phyloP scores from a whole-genome alignment of 2,113 vertebrate genomes.

The Tragelaphus scriptus region DNA sequence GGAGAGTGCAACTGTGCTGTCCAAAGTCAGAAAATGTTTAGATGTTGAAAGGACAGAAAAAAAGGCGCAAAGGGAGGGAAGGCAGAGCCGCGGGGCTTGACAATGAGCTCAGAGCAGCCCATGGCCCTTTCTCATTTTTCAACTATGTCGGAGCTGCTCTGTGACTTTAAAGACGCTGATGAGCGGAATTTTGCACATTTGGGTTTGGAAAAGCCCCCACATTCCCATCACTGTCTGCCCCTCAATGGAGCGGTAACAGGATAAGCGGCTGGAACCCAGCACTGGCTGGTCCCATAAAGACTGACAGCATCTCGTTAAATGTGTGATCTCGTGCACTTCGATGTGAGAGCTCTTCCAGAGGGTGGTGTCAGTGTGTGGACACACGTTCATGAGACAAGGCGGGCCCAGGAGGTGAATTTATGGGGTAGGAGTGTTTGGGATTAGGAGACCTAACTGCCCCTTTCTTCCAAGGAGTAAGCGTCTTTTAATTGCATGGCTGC shows the following conservation, averaged over 20 bases:
- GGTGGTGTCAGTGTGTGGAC: slow-evolving; percentile 35
- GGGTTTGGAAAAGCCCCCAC: neutral
- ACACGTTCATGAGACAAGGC: slow-evolving; percentile 22
- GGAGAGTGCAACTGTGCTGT: neutral
- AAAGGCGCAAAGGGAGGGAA: neutral
- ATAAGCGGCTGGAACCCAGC: slow-evolving; percentile 30
- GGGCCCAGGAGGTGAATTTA: slow-evolving; percentile 21
- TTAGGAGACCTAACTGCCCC: neutral
- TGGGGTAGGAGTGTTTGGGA: slow-evolving; percentile 1
- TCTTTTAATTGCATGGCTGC: too few relatives aligned
- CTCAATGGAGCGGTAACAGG: slow-evolving; percentile 67
- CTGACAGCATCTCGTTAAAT: slow-evolving; percentile 70
- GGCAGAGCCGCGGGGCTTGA: neutral
- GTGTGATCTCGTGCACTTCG: slow-evolving; percentile 54
- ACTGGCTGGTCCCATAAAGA: slow-evolving; percentile 73
- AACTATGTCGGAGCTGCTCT: neutral
- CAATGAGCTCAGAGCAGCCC: neutral
- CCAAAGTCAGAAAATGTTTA: neutral
- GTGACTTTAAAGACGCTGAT: slow-evolving; percentile 37
- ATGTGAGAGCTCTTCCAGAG: slow-evolving; percentile 7
- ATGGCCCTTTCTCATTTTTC: slow-evolving; percentile 11
- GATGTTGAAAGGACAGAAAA: neutral
- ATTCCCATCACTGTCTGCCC: slow-evolving; percentile 62
- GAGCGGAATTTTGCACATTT: neutral
- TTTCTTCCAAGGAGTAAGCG: neutral